Conservation (phyloP, 2,113 vertebrate genomes). For the Typhlomys cinereus region DNA sequence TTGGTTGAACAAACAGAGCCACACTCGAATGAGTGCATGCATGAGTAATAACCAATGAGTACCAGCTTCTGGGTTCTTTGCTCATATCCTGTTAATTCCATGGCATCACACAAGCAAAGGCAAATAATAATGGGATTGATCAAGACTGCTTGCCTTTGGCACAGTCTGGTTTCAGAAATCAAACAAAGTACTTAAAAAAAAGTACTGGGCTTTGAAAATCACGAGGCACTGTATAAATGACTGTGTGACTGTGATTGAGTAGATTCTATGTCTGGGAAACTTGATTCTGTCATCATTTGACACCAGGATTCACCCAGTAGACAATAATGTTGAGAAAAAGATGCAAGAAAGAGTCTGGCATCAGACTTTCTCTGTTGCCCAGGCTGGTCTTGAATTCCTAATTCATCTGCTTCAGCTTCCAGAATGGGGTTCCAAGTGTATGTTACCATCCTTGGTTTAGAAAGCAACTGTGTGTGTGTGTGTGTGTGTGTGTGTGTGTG, state of each 20-base stretch:
- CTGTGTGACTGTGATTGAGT: background rate
- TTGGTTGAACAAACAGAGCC: slow-evolving; percentile 5
- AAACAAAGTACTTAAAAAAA: background rate
- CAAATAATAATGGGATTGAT: slow-evolving; percentile 12
- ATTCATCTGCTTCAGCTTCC: background rate
- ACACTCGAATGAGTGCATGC: background rate
- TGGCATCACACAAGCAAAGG: background rate
- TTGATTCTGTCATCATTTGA: slow-evolving; percentile 32
- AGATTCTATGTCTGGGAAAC: slow-evolving; percentile 49
- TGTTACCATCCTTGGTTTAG: background rate
- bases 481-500: background rate
- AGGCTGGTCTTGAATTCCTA: background rate
- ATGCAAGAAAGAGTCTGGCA: background rate
- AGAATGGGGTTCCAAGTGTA: background rate
- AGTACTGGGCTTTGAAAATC: background rate
- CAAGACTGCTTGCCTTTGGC: background rate
- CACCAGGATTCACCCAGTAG: background rate
- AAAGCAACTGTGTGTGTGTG: background rate
- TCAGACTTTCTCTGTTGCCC: background rate
- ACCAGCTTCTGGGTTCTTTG: background rate
- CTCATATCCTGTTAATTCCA: background rate
- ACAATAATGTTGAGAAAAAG: background rate
- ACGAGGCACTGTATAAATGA: background rate
- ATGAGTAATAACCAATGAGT: background rate
- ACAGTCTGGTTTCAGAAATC: background rate